Evolutionary conservation across 1,140 invertebrate species (phyloP).

Genomic region (Papilio polyxenes): DNA sequence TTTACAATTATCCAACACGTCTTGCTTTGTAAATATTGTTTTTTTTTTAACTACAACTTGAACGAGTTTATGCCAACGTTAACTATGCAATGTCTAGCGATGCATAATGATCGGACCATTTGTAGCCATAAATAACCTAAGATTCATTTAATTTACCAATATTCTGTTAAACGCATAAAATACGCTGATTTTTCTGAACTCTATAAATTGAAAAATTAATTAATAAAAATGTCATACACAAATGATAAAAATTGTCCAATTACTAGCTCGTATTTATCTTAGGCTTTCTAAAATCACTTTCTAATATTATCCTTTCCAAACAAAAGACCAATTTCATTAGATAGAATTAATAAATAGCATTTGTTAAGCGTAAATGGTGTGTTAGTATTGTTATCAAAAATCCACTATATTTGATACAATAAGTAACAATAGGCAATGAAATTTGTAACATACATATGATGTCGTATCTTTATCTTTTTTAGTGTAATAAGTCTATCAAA

Average conservation of each 20-base stretch:
- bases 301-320: neutral
- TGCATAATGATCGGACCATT: neutral
- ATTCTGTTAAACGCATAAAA: neutral
- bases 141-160: neutral
- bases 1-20: slow-evolving; percentile 53
- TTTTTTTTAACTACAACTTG: slow-evolving; percentile 13
- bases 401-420: neutral
- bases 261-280: neutral
- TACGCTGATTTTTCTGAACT: neutral
- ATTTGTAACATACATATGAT: neutral
- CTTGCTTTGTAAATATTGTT: slow-evolving; percentile 51
- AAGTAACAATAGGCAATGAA: neutral
- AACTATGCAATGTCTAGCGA: neutral
- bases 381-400: neutral
- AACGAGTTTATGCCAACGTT: slow-evolving; percentile 4
- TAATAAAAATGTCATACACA: neutral
- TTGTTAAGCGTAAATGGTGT: neutral
- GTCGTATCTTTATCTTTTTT: neutral
- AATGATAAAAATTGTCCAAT: too few relatives aligned
- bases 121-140: slow-evolving; percentile 3
- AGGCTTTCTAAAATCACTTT: neutral
- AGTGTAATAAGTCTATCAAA: neutral
- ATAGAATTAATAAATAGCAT: neutral
- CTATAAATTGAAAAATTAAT: neutral
- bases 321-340: neutral